These are phyloP conservation scores for Hypomesus transpacificus DNA, from an alignment of 2,113 vertebrate genomes.

Conservation along the genomic window DNA sequence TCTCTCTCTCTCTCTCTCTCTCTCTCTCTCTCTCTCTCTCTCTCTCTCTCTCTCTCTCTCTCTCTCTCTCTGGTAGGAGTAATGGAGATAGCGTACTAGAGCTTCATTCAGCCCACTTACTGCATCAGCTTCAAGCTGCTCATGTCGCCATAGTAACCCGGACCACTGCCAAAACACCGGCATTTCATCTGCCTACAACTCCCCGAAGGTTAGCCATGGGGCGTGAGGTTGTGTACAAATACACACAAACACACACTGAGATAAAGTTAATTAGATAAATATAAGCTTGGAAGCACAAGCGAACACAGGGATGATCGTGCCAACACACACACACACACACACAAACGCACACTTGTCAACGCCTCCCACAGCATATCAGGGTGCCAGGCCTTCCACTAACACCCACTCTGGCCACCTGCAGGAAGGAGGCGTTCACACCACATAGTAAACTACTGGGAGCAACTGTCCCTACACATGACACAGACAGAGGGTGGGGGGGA, in stretches of 20 bases:
- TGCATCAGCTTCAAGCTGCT: constrained; percentile 6
- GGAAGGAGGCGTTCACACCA: neutral
- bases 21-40: neutral
- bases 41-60: too few relatives aligned
- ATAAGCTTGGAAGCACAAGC: neutral
- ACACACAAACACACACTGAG: neutral
- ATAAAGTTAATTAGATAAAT: neutral
- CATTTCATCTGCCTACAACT: constrained; percentile 26
- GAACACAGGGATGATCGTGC: neutral
- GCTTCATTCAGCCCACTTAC: constrained; percentile 35
- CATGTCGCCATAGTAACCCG: constrained; percentile 54
- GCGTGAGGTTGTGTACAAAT: neutral
- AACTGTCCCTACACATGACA: neutral
- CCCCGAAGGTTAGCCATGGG: constrained; percentile 21
- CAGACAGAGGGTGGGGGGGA: neutral
- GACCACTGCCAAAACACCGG: constrained; percentile 23
- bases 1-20: neutral
- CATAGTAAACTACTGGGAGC: neutral
- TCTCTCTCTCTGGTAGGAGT: too few relatives aligned
- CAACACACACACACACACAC: neutral
- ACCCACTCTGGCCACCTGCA: neutral
- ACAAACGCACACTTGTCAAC: neutral
- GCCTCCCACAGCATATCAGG: neutral
- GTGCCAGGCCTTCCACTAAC: neutral
- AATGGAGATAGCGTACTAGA: neutral